Percentiles rank a stretch among this genome's conserved stretches.
Conservation (phyloP, 53 echinoderm and acorn worm species). For the Crossaster papposus region DNA sequence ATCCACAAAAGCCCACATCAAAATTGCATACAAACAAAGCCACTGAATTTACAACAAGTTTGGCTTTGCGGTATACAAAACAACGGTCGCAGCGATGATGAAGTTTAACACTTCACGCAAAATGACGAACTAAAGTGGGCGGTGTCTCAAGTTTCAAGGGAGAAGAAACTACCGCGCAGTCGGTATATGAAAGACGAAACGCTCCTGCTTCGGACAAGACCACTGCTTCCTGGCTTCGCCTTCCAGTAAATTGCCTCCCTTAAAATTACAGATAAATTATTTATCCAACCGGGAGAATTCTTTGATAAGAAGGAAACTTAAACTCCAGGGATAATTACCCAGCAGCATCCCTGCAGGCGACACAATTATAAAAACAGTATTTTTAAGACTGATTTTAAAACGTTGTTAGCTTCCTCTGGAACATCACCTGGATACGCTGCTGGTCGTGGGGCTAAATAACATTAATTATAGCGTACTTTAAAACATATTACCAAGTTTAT, state of each 20-base stretch:
- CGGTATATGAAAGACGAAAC: constrained; percentile 30
- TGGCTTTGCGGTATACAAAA: neutral
- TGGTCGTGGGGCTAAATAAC: no score
- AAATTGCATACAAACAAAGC: constrained; percentile 21
- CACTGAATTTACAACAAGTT: neutral
- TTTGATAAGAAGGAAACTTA: neutral
- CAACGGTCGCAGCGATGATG: constrained; percentile 1
- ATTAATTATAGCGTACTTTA: no score
- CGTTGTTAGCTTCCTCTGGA: no score
- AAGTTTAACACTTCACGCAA: constrained; percentile 31
- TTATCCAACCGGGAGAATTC: neutral
- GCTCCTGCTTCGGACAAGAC: constrained; percentile 15
- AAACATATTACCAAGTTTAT: no score
- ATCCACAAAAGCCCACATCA: constrained; percentile 5
- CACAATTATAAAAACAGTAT: no score
- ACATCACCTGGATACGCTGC: no score
- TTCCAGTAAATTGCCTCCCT: constrained; percentile 22
- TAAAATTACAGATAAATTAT: constrained; percentile 41
- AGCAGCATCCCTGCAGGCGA: no score
- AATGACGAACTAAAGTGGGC: constrained; percentile 49
- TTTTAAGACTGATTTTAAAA: no score
- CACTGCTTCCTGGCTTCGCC: neutral
- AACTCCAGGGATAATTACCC: neutral
- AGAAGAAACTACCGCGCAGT: neutral
- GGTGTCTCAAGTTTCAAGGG: constrained; percentile 27